Evolutionary conservation across 1,140 invertebrate species (phyloP).

Genomic region (Helicoverpa zea): DNA sequence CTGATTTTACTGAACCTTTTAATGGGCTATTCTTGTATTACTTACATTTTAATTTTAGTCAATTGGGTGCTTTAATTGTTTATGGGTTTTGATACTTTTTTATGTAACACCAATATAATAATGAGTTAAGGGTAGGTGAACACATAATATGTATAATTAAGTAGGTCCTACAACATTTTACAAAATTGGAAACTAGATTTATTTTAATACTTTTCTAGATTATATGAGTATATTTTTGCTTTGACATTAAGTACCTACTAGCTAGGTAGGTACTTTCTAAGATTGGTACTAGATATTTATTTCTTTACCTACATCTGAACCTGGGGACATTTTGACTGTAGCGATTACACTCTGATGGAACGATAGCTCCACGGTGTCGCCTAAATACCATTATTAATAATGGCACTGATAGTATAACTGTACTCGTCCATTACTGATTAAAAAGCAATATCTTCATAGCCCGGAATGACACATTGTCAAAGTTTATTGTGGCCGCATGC

Average conservation of each 20-base stretch:
- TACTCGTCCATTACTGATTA: conserved; percentile 44
- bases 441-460: conserved; percentile 69
- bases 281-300: too few relatives aligned
- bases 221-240: neutral
- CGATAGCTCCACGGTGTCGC: conserved; percentile 11
- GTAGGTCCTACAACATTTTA: too few relatives aligned
- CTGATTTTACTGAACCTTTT: conserved; percentile 22
- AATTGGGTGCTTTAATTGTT: neutral
- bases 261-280: too few relatives aligned
- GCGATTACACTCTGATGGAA: neutral
- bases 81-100: neutral
- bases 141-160: too few relatives aligned
- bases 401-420: conserved; percentile 6
- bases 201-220: too few relatives aligned
- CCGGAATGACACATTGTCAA: conserved; percentile 78
- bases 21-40: conserved; percentile 9
- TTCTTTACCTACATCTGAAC: too few relatives aligned
- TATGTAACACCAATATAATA: neutral
- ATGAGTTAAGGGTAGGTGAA: too few relatives aligned
- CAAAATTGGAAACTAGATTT: too few relatives aligned
- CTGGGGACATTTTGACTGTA: neutral
- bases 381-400: conserved; percentile 4
- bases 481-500: conserved; percentile 73
- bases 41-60: neutral
- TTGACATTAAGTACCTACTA: too few relatives aligned